These are phyloP conservation scores for Drosophila incognita DNA, from an alignment of 2,888 invertebrate species.

Conservation along the genomic window DNA sequence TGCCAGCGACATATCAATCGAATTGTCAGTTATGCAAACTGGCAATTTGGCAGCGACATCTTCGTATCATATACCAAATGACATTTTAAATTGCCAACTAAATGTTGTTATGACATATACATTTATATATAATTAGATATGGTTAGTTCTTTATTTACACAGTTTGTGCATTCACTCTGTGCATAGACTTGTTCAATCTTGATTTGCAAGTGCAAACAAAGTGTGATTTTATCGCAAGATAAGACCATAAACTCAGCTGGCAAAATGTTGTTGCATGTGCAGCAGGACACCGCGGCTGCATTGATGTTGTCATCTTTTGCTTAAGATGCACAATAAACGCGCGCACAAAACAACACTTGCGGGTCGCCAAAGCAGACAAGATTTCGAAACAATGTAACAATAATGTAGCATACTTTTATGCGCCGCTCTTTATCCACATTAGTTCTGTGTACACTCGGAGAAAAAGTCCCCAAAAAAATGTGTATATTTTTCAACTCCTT, in stretches of 20 bases:
- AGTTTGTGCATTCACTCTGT: background rate
- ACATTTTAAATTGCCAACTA: constrained; percentile 53
- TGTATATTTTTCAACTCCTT: too few relatives aligned
- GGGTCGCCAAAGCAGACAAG: background rate
- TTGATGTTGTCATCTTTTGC: constrained; percentile 35
- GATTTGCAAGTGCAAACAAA: background rate
- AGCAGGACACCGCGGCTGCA: background rate
- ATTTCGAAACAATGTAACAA: constrained; percentile 13
- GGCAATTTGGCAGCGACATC: constrained; percentile 45
- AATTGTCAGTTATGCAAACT: constrained; percentile 71
- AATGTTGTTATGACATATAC: background rate
- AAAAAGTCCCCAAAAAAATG: background rate
- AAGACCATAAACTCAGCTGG: constrained; percentile 23
- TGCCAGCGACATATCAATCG: constrained; percentile 50
- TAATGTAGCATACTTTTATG: constrained; percentile 48
- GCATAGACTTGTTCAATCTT: background rate
- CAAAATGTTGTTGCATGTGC: constrained; percentile 8
- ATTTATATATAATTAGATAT: background rate
- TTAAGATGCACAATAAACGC: background rate
- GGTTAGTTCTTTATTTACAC: background rate
- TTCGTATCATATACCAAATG: constrained; percentile 56
- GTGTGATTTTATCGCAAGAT: background rate
- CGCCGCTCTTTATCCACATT: background rate
- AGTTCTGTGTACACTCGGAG: background rate
- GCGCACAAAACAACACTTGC: background rate